Conservation (phyloP, 1,140 invertebrate genomes). For the Bicyclus anynana region DNA sequence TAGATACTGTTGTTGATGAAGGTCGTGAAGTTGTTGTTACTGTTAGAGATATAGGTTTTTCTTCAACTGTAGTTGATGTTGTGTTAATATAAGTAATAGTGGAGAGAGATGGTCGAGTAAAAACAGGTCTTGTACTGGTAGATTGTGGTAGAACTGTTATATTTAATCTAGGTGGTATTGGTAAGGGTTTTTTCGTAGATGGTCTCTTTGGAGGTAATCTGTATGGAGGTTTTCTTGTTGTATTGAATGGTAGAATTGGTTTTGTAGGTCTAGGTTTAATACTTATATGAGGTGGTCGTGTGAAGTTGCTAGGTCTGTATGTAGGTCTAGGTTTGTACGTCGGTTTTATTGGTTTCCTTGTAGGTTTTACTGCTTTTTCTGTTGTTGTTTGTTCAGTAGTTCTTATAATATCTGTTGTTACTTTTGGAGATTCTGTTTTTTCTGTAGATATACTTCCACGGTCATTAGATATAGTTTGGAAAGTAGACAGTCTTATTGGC, state of each 20-base stretch:
- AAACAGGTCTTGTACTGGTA: slow-evolving; percentile 56
- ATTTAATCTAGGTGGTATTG: slow-evolving; percentile 70
- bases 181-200: slow-evolving; percentile 61
- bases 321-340: slow-evolving; percentile 56
- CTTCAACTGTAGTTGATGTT: slow-evolving; percentile 42
- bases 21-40: slow-evolving; percentile 20
- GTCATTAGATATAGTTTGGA: slow-evolving; percentile 71
- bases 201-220: slow-evolving; percentile 57
- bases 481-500: slow-evolving; percentile 74
- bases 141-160: slow-evolving; percentile 78
- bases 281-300: slow-evolving; percentile 49
- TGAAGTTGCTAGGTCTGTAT: slow-evolving; percentile 53
- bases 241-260: slow-evolving; percentile 49
- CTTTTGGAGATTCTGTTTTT: slow-evolving; percentile 34
- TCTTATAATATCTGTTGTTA: slow-evolving; percentile 22
- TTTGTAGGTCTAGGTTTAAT: slow-evolving; percentile 62
- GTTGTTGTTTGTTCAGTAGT: slow-evolving; percentile 28
- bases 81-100: slow-evolving; percentile 73
- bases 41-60: slow-evolving; percentile 28
- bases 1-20: slow-evolving; percentile 17
- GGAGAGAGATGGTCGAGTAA: slow-evolving; percentile 54
- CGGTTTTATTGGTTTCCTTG: slow-evolving; percentile 47
- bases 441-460: slow-evolving; percentile 36
- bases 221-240: slow-evolving; percentile 54
- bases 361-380: slow-evolving; percentile 43